A percentile compares a stretch with the other conserved stretches of the same genome.
Evolutionary conservation across 2,113 vertebrate genomes (phyloP).

Genomic region (Clarias batrachus): DNA sequence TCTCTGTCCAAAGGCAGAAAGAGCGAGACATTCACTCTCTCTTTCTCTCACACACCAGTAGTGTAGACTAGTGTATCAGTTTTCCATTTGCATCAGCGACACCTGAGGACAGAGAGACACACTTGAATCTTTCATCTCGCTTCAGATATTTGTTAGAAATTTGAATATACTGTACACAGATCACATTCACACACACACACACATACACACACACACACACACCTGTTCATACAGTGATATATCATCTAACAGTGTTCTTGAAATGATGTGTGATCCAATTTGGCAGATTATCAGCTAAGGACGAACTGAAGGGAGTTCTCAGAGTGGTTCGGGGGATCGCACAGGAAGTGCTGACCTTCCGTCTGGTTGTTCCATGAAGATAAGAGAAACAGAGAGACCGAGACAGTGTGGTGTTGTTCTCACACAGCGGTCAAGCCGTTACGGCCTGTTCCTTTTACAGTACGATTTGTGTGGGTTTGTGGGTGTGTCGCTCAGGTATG

Average conservation of each 20-base stretch:
- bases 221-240: background rate
- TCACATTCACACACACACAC: background rate
- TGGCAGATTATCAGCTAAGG: conserved; percentile 81
- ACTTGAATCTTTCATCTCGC: conserved; percentile 47
- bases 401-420: background rate
- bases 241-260: background rate
- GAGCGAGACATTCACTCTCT: background rate
- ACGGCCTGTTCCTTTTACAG: background rate
- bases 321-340: background rate
- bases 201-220: too few species aligned
- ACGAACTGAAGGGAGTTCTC: conserved; percentile 69
- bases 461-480: background rate
- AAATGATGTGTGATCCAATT: conserved; percentile 36
- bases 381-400: background rate
- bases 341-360: conserved; percentile 19
- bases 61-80: conserved; percentile 45
- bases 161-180: background rate
- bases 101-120: conserved; percentile 42
- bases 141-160: conserved; percentile 66
- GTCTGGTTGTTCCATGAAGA: conserved; percentile 16
- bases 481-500: background rate
- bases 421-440: background rate
- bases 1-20: background rate
- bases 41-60: conserved; percentile 15
- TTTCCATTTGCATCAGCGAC: conserved; percentile 46